Conservation (phyloP, 2,888 invertebrate species). For the Apoderus coryli region DNA sequence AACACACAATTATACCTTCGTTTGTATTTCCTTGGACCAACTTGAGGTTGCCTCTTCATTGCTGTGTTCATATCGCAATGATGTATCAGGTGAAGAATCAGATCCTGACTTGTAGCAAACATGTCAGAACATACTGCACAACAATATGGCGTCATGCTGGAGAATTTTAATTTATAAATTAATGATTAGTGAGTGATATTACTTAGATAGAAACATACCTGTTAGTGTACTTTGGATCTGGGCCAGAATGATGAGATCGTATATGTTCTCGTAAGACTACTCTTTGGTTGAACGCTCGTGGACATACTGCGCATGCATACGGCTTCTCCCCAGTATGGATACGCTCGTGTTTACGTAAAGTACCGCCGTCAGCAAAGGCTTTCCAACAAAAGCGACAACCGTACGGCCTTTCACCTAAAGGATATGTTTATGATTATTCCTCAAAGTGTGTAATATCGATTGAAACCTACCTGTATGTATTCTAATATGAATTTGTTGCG, state of each 20-base stretch:
- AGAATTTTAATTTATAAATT: too few relatives aligned
- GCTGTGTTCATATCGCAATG: conserved; percentile 79
- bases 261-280: conserved; percentile 76
- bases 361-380: conserved; percentile 78
- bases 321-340: conserved; percentile 70
- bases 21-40: conserved; percentile 60
- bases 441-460: too few relatives aligned
- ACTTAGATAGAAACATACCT: conserved; percentile 10
- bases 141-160: conserved; percentile 46
- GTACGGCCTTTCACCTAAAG: conserved; percentile 53
- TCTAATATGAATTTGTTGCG: conserved; percentile 73
- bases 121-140: conserved; percentile 65
- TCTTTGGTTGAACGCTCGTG: conserved; percentile 75
- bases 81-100: conserved; percentile 70
- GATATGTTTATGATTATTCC: too few relatives aligned
- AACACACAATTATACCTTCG: conserved; percentile 33
- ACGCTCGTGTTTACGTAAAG: conserved; percentile 68
- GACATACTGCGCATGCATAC: conserved; percentile 75
- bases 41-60: conserved; percentile 62
- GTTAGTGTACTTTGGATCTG: conserved; percentile 53
- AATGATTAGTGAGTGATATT: conserved; percentile 1
- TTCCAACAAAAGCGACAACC: conserved; percentile 80
- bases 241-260: conserved; percentile 71
- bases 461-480: conserved; percentile 62
- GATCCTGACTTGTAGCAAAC: conserved; percentile 53